Conservation (phyloP, 2,113 vertebrate genomes). For the Corydoras maculifer region DNA sequence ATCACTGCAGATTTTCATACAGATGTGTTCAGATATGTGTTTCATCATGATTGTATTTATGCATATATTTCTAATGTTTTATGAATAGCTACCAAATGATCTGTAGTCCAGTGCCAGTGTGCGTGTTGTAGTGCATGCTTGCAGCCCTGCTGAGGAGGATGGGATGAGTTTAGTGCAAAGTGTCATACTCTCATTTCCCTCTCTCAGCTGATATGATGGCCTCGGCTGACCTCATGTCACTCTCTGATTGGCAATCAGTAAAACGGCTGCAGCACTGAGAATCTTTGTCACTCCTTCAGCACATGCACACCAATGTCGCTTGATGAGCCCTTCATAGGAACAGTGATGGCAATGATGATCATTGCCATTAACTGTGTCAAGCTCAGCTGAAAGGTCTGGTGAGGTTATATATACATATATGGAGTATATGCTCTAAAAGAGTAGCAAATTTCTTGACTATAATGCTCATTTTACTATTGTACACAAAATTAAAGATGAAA, state of each 20-base stretch:
- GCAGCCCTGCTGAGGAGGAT: slow-evolving; percentile 1
- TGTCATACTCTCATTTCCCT: slow-evolving; percentile 31
- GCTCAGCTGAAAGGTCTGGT: slow-evolving; percentile 8
- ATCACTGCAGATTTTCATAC: too few relatives aligned
- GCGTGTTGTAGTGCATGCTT: too few relatives aligned
- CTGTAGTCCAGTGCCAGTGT: too few relatives aligned
- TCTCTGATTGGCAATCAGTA: slow-evolving; percentile 43
- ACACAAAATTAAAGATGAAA: background rate
- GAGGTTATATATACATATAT: slow-evolving; percentile 5
- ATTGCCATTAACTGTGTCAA: slow-evolving; percentile 20
- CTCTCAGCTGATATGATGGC: slow-evolving; percentile 37
- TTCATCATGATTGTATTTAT: too few relatives aligned
- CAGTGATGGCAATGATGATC: slow-evolving; percentile 8
- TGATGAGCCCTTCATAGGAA: slow-evolving; percentile 30
- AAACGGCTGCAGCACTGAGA: slow-evolving; percentile 10
- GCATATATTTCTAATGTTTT: too few relatives aligned
- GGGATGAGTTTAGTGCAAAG: slow-evolving; percentile 25
- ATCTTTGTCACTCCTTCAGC: slow-evolving; percentile 4
- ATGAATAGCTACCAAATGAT: too few relatives aligned
- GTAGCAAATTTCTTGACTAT: background rate
- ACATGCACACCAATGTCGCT: slow-evolving; percentile 2
- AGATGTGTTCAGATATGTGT: too few relatives aligned
- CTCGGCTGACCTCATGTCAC: slow-evolving; percentile 39
- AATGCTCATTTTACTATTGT: background rate
- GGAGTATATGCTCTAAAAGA: background rate